Percentiles rank a stretch among this genome's conserved stretches.
These are phyloP conservation scores for Kryptopterus vitreolus DNA, from an alignment of 2,797 vertebrate species.

Conservation along the genomic window DNA sequence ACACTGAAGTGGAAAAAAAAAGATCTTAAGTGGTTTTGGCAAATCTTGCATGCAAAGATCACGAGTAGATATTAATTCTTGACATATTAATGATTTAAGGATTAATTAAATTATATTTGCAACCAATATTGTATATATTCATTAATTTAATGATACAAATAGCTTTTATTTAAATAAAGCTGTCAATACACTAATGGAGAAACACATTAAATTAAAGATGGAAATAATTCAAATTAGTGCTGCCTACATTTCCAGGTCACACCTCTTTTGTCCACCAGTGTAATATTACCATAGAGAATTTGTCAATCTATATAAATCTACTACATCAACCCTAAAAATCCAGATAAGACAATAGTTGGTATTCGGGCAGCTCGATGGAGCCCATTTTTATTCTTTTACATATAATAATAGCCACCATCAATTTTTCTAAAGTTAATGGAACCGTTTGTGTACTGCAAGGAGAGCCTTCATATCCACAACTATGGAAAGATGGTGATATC, in stretches of 20 bases:
- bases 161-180: too few relatives aligned
- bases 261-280: constrained; percentile 36
- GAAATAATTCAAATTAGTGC: not conserved
- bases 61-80: too few relatives aligned
- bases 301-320: constrained; percentile 36
- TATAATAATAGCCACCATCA: constrained; percentile 37
- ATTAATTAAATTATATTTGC: too few relatives aligned
- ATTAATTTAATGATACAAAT: too few relatives aligned
- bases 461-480: constrained; percentile 60
- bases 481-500: constrained; percentile 69
- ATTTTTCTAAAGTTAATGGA: constrained; percentile 58
- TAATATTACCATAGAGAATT: constrained; percentile 37
- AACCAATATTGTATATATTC: too few relatives aligned
- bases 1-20: too few relatives aligned
- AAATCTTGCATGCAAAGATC: too few relatives aligned
- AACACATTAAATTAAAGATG: not conserved
- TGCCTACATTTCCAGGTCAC: not conserved
- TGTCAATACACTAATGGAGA: not conserved
- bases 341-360: not conserved
- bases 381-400: constrained; percentile 32
- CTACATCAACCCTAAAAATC: not conserved
- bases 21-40: too few relatives aligned
- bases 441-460: constrained; percentile 60
- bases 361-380: constrained; percentile 30
- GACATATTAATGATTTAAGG: too few relatives aligned